Base-by-base conservation (phyloP, 2,113 vertebrate species). In the Azemiops feae region DNA sequence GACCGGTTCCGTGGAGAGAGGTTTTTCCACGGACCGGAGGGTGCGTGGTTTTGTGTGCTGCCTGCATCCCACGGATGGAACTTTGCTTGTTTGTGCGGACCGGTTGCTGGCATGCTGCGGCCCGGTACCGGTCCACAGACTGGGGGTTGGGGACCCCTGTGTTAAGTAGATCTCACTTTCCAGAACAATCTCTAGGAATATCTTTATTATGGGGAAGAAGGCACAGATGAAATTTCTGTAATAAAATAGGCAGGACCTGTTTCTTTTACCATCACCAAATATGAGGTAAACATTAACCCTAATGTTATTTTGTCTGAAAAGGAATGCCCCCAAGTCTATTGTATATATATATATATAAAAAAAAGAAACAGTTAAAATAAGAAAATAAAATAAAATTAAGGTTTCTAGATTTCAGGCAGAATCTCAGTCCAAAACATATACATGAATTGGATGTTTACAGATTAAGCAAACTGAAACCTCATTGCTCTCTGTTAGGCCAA, bases 401-500 rank as follows among this genome's bases (percentile, higher is more conserved):
- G 14, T 30, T 30, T 27, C 39, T 43, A 43, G 34, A 88, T 54
- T n/a, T 34, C 27, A 20, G 25, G 47, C 85, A 88, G 18, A 30
- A 30, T 53, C 20, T 22, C 30, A 14, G 58, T 23, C 57, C 93
- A 89, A 93, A 87, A 95, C 7, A 16, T 53, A 93, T 50, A 92
- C 50, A 53, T 54, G 43, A 58, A 93, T 3, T 93, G 95, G 90
- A 91, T 85, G 45, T 90, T 14, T 0, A 1, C 90, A 91, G 93
- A 91, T 8, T 55, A 0, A 95, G 54, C 16, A 34, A 81, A 91
- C 60, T n/a, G 64, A 93, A 95, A 93, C 93, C 57, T 93, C 0
- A 8, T 18, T 43, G 22, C 34, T 7, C 92, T 95, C 92, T 91
- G 95, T 45, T 45, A 89, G 93, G 74, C 89, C 64, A 60, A 85